Evolutionary conservation across 2,888 invertebrate species (phyloP).

Genomic region (Tenthredo distinguenda): DNA sequence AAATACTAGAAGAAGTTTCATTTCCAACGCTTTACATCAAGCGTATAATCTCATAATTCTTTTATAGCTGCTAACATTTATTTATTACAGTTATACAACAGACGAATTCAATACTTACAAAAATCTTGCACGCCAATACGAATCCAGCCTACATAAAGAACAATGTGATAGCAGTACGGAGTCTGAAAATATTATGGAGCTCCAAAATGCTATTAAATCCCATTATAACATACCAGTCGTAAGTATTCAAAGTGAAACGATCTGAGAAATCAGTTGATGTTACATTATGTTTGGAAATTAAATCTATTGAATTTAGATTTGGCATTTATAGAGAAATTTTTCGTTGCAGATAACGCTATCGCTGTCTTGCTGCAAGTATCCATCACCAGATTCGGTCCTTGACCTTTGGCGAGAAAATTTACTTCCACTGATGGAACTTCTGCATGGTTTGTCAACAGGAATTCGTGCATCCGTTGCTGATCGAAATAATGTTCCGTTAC

Average conservation of each 20-base stretch:
- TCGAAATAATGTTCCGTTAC: constrained; percentile 82
- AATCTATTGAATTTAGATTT: not conserved
- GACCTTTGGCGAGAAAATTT: constrained; percentile 75
- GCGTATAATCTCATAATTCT: not conserved
- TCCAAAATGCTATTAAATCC: constrained; percentile 79
- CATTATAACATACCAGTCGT: constrained; percentile 83
- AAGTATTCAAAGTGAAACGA: constrained; percentile 56
- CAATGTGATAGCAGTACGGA: constrained; percentile 62
- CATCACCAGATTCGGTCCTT: constrained; percentile 78
- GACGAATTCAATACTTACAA: constrained; percentile 76
- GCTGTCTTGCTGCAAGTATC: constrained; percentile 92
- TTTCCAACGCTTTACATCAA: not conserved
- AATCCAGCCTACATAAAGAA: constrained; percentile 79
- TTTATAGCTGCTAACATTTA: constrained; percentile 29
- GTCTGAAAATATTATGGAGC: constrained; percentile 65
- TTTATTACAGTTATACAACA: constrained; percentile 80
- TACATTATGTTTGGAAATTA: not conserved
- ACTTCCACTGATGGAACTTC: constrained; percentile 69
- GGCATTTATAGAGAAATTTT: constrained; percentile 34
- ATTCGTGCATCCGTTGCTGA: constrained; percentile 81
- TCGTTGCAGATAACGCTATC: constrained; percentile 69
- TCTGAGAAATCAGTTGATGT: not conserved
- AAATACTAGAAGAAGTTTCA: not conserved
- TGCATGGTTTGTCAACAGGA: constrained; percentile 70
- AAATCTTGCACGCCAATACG: constrained; percentile 67